Base-by-base conservation (phyloP, 1,140 invertebrate genomes). In the Lasioglossum baleicum region DNA sequence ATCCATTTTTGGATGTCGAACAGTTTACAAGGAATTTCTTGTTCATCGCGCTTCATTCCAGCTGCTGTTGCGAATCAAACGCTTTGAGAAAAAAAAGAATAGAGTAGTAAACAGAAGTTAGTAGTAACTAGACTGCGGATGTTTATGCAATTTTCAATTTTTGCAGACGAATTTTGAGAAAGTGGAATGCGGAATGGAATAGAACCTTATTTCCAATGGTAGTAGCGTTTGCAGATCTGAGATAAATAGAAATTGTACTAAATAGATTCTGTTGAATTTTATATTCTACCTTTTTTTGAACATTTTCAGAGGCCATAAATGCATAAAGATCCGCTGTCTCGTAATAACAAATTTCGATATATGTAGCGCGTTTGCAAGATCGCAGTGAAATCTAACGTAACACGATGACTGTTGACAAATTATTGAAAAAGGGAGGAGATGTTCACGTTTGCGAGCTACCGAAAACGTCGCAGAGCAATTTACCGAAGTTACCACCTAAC, bases 401-500 rank as follows among this genome's bases (percentile, higher is more conserved):
- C 7, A 44, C 26, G 35, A 79, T 79, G 69, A 44, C 6, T 15
- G 31, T 15, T n/a, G 69, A 40, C 20, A 53, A 11, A 2, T 0
- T 56, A 2, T 60, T 26, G 11, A 81, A 66, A 11, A 84, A 68
- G 7, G 51, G 13, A 73, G 10, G 53, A 2, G 35, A 42, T 17
- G 70, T 76, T 58, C 90, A 91, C 35, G n/a, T 80, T 40, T 92
- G 91, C 58, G 86, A 90, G 22, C 66, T 92, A 51, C 51, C 75
- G 7, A 81, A 82, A 42, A 78, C 74, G 7, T 91, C 89, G 0
- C 81, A 84, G 10, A 92, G 91, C 64, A 82, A 86, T 75, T 83
- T 92, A 22, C 87, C 83, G 17, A 84, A 87, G 69, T 82, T 91
- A 66, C 89, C 87, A 2, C 90, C 90, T 0, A 92, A 90, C 22